A percentile compares a stretch with the other conserved stretches of the same genome.
phyloP scores from a whole-genome alignment of 1,140 invertebrate genomes.

The Drosophila seguyi region DNA sequence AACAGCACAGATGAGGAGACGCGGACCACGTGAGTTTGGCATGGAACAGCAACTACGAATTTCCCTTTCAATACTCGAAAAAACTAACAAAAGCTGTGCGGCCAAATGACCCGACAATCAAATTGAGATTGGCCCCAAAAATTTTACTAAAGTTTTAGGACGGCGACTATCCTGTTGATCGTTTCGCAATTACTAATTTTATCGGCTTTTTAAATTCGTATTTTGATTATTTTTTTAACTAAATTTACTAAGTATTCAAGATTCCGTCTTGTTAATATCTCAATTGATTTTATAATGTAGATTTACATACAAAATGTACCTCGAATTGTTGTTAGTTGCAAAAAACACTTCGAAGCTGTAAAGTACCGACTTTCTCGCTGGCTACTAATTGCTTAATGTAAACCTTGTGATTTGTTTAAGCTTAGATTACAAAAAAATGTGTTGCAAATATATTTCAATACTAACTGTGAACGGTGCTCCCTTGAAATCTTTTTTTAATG shows the following conservation, averaged over 20 bases:
- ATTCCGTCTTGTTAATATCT: slow-evolving; percentile 51
- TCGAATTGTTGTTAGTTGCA: slow-evolving; percentile 36
- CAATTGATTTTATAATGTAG: slow-evolving; percentile 16
- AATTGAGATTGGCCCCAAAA: slow-evolving; percentile 37
- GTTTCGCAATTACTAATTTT: slow-evolving; percentile 15
- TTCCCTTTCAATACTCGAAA: slow-evolving; percentile 56
- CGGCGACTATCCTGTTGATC: slow-evolving; percentile 9
- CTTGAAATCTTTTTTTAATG: background rate
- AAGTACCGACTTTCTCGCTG: slow-evolving; percentile 50
- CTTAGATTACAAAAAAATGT: slow-evolving; percentile 41
- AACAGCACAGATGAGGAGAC: slow-evolving; percentile 81
- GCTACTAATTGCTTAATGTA: slow-evolving; percentile 59
- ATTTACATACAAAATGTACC: slow-evolving; percentile 35
- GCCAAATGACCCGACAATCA: slow-evolving; percentile 50
- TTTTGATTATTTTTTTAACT: slow-evolving; percentile 28
- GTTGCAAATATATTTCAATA: slow-evolving; percentile 69
- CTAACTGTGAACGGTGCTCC: slow-evolving; percentile 23
- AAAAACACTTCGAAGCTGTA: slow-evolving; percentile 40
- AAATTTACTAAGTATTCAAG: slow-evolving; percentile 44
- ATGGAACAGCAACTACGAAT: slow-evolving; percentile 54
- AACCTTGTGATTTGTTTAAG: slow-evolving; percentile 70
- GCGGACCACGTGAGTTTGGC: slow-evolving; percentile 77
- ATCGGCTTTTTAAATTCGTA: background rate
- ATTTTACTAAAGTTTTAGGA: slow-evolving; percentile 11
- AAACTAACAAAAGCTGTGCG: slow-evolving; percentile 53